Evolutionary conservation across 2,888 invertebrate species (phyloP).

Genomic region (Alitta virens): DNA sequence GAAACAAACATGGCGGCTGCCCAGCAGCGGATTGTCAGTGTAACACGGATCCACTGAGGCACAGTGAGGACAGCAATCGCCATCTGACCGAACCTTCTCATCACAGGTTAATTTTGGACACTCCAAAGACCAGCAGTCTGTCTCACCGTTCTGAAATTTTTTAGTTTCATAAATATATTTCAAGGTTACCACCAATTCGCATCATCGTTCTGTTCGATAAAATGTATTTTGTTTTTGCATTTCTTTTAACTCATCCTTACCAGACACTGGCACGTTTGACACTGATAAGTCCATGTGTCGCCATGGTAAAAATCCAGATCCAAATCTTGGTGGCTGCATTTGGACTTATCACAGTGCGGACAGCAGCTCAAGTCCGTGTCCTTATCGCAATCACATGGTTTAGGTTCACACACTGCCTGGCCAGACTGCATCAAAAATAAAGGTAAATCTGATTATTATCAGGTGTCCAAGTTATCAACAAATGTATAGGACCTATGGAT

Average conservation of each 20-base stretch:
- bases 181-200: background rate
- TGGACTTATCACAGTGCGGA: slow-evolving; percentile 70
- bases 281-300: slow-evolving; percentile 86
- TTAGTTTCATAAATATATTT: background rate
- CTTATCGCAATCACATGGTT: slow-evolving; percentile 68
- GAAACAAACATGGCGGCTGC: slow-evolving; percentile 7
- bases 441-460: no score
- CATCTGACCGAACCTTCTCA: slow-evolving; percentile 65
- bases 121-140: slow-evolving; percentile 84
- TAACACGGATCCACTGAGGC: slow-evolving; percentile 53
- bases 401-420: slow-evolving; percentile 66
- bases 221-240: no score
- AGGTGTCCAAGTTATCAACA: no score
- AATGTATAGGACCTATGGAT: no score
- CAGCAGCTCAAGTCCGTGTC: slow-evolving; percentile 66
- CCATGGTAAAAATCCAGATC: slow-evolving; percentile 73
- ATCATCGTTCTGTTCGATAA: no score
- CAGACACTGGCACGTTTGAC: slow-evolving; percentile 88
- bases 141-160: slow-evolving; percentile 71
- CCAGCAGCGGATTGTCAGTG: slow-evolving; percentile 20
- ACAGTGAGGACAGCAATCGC: slow-evolving; percentile 73
- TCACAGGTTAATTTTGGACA: slow-evolving; percentile 72
- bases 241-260: slow-evolving; percentile 59
- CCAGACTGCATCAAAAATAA: slow-evolving; percentile 46
- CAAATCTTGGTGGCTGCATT: slow-evolving; percentile 77